phyloP scores from a whole-genome alignment of 1,140 invertebrate genomes.

The Lucilia sericata region DNA sequence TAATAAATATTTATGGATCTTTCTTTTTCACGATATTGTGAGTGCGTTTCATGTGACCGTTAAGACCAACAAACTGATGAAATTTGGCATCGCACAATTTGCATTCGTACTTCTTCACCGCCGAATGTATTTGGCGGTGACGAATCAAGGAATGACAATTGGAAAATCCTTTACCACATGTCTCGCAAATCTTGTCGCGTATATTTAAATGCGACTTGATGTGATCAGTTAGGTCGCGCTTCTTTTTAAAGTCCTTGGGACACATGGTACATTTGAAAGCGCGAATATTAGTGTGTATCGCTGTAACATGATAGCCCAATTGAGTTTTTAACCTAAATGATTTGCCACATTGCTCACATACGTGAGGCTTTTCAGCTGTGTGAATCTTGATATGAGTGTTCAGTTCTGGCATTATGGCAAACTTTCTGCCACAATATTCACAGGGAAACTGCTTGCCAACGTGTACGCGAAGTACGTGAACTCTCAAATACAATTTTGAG shows the following conservation, averaged over 20 bases:
- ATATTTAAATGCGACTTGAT: conserved; percentile 62
- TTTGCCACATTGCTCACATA: conserved; percentile 62
- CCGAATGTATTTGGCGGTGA: conserved; percentile 61
- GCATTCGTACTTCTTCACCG: conserved; percentile 61
- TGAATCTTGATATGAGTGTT: conserved; percentile 55
- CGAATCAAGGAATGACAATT: conserved; percentile 60
- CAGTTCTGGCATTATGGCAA: conserved; percentile 58
- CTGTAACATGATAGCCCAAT: conserved; percentile 57
- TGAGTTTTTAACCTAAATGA: conserved; percentile 58
- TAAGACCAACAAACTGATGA: conserved; percentile 63
- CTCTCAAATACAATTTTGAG: conserved; percentile 49
- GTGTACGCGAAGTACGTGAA: conserved; percentile 55
- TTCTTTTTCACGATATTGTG: conserved; percentile 52
- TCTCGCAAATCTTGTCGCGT: conserved; percentile 60
- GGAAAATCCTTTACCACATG: conserved; percentile 62
- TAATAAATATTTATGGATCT: background rate
- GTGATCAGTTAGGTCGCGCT: conserved; percentile 58
- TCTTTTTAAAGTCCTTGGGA: conserved; percentile 60
- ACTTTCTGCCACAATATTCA: conserved; percentile 54
- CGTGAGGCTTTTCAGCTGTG: conserved; percentile 57
- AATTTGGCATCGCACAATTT: conserved; percentile 61
- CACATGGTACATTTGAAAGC: conserved; percentile 64
- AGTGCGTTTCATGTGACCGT: conserved; percentile 64
- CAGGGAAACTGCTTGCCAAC: conserved; percentile 57
- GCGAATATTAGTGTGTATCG: conserved; percentile 59